Evolutionary conservation across 1,140 invertebrate species (phyloP), one percentile per base, ranked within the genome.

Genomic region (Aphaenogaster floridana): DNA sequence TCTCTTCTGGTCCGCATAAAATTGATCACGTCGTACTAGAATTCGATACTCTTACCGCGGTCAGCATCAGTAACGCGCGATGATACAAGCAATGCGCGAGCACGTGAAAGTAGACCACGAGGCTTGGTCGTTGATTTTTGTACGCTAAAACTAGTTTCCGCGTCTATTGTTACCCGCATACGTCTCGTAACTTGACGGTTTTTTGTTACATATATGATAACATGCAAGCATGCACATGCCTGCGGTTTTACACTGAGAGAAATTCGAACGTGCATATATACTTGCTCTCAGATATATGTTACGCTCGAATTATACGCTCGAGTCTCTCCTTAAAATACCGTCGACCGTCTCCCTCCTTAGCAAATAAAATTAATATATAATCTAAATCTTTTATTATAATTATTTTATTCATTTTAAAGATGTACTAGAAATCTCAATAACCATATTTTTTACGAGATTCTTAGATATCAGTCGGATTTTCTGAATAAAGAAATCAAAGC

Each of bases 61-160:
- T 83, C 66, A 89, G 85, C 84, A 83, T 81, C 69, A 17, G 28
- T 34, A 66, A 66, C 50, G n/a, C 42, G 42, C 76, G 87, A 89
- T 89, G 88, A 86, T 86, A 89, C 77, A 63, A 89, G 21, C 17
- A 64, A 34, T 13, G 52, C 48, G 34, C 3, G 59, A 1, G 3
- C 69, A 77, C 78, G 88, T 89, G 85, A 90, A 89, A 89, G 88
- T 87, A 79, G 85, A 83, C 57, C 85, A 87, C 85, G 78, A 90
- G 88, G 85, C 63, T 68, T 50, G 64, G 42, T 72, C 69, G 36
- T 48, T 39, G 54, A 89, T 89, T 90, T 90, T 90, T 90, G 63
- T 42, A 39, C 42, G 34, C 42, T 42, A 68, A 77, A 90, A 90
- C 89, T 87, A 89, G 89, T 90, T 90, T 83, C 88, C 77, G 76